Evolutionary conservation across 2,113 vertebrate species (phyloP), one percentile per base, ranked within the genome.

Genomic region (Ictalurus furcatus): DNA sequence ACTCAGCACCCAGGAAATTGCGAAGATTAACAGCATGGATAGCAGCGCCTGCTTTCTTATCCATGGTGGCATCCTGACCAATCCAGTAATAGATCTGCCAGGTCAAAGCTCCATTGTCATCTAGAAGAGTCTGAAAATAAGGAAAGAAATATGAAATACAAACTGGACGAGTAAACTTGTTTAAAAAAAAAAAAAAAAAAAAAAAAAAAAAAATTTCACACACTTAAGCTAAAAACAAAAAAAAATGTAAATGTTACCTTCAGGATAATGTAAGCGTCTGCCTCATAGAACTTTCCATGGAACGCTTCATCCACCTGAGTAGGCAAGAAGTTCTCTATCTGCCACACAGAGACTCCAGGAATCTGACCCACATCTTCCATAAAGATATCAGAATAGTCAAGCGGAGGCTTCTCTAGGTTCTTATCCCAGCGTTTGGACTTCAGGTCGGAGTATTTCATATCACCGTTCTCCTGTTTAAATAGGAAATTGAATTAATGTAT

Each of bases 31-130:
- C 98, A 0, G 98, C 97, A 0, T 99, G 98, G 92, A 99, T 99
- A 92, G 98, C 98, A 0, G 98, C 94, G 86, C 98, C 96, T 0
- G 98, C 98, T 90, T 99, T 99, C 95, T 99, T 99, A 94, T 99
- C 98, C 3, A 99, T 94, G 0, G 98, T 97, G 92, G 98, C 94
- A 11, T 98, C 97, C 94, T 98, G 97, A 1, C 98, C 98, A 0
- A 99, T 99, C 98, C 98, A 99, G 95, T 99, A 99, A 93, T 93
- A 99, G 92, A 99, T 99, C 88, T 98, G 95, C 98, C 98, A 99
- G 94, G 34, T 97, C 76, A 99, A 91, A 1, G 97, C 95, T 1
- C 98, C 96, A 0, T 97, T 99, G 34, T 98, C 98, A 3, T 99
- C 98, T 92, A 99, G 94, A 87, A 93, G 97, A 0, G 98, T 98